Evolutionary conservation across 2,113 vertebrate species (phyloP), one percentile per base, ranked within the genome.

Genomic region (Garra rufa): DNA sequence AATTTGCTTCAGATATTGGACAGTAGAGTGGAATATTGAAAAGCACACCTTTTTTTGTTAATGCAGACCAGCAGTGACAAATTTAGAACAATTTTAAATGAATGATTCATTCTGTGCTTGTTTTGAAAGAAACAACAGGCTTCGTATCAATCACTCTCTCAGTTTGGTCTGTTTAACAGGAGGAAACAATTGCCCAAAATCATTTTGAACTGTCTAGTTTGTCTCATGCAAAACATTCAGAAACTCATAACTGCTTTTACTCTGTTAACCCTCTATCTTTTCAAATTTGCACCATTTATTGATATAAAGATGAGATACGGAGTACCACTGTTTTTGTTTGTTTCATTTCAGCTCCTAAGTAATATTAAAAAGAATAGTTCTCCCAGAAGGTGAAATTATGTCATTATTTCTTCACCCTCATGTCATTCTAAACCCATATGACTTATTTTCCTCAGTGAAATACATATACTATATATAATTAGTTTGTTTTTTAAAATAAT

Each of bases 241-340:
- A 55, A 76, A 52, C 81, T 86, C 67, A 65, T 61, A 76, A 77
- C 73, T 52, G 85, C 69, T 83, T 86, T 84, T 63, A 82, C 74
- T 24, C 75, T 76, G 30, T 76, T 48, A 41, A 77, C 34, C 67
- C 48, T 82, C 55, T 88, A 78, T 82, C 38, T 83, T 82, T 86
- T 88, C 48, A 61, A 57, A 50, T 21, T 82, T 81, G 61, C 85
- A 84, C 65, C 82, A 43, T 76, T 87, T 85, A 70, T 85, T 87
- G 83, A 80, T 75, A 87, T 88, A 87, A 88, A 88, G 85, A 69
- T 69, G 74, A 85, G 74, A 83, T 69, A 77, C 80, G 8, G 71
- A 74, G 65, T 67, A 76, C 70, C 67, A 75, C 21, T n/a, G 15
- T 79, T 84, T 81, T 57, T 76, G 46, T 85, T 43, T 59, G 3